Evolutionary conservation across 2,888 invertebrate species (phyloP).

Genomic region (Cerceris rybyensis): DNA sequence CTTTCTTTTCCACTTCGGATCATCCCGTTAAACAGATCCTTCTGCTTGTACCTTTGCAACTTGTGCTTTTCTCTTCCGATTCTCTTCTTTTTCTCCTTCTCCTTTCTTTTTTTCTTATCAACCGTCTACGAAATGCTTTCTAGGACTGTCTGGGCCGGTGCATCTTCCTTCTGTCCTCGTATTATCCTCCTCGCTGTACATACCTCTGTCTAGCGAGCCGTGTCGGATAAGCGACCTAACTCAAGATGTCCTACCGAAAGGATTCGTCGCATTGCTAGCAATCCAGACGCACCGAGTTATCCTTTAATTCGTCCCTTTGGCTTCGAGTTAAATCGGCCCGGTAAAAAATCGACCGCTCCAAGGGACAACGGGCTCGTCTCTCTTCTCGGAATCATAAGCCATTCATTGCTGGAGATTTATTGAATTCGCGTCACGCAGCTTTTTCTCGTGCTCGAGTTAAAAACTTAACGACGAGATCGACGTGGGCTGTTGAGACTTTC

Average conservation of each 20-base stretch:
- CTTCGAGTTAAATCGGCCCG: background rate
- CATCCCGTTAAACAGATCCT: slow-evolving; percentile 81
- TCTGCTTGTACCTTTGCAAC: slow-evolving; percentile 54
- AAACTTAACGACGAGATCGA: no score
- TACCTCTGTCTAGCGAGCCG: slow-evolving; percentile 66
- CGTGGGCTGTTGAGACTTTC: no score
- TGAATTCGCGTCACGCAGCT: slow-evolving; percentile 35
- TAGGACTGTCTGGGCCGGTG: slow-evolving; percentile 73
- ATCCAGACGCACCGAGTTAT: slow-evolving; percentile 60
- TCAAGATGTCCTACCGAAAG: slow-evolving; percentile 50
- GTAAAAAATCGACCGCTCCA: slow-evolving; percentile 31
- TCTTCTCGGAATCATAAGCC: slow-evolving; percentile 13
- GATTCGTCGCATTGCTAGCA: slow-evolving; percentile 53
- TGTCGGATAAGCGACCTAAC: slow-evolving; percentile 60
- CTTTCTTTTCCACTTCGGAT: slow-evolving; percentile 69
- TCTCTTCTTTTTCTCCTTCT: slow-evolving; percentile 50
- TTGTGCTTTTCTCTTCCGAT: slow-evolving; percentile 37
- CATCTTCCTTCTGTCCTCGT: slow-evolving; percentile 72
- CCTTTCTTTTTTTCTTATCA: slow-evolving; percentile 69
- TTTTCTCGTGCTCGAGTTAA: slow-evolving; percentile 9
- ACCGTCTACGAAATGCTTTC: slow-evolving; percentile 77
- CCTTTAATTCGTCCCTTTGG: slow-evolving; percentile 54
- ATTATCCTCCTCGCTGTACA: slow-evolving; percentile 60
- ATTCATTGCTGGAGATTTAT: slow-evolving; percentile 22
- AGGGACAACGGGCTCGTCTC: slow-evolving; percentile 8